phyloP scores from a whole-genome alignment of 2,888 invertebrate species.

The Drosophila ezoana region DNA sequence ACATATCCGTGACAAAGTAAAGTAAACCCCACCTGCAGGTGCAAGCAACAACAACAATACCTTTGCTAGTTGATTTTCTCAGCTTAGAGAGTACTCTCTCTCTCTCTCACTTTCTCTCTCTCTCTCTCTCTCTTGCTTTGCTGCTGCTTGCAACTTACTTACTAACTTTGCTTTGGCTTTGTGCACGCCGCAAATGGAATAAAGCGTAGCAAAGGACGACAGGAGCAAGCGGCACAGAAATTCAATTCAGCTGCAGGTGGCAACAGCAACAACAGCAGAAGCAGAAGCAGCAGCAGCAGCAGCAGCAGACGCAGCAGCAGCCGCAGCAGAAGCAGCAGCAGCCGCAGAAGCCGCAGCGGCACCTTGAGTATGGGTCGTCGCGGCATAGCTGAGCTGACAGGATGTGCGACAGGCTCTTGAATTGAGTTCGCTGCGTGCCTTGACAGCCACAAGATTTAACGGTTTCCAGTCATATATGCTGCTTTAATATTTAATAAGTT shows the following conservation, averaged over 20 bases:
- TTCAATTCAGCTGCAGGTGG: constrained; percentile 72
- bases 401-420: constrained; percentile 71
- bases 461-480: constrained; percentile 38
- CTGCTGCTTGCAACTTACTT: constrained; percentile 44
- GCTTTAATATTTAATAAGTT: constrained; percentile 72
- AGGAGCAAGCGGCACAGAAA: constrained; percentile 47
- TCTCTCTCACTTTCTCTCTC: background rate
- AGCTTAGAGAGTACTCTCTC: background rate
- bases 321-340: background rate
- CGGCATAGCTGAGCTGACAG: constrained; percentile 35
- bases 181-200: constrained; percentile 18
- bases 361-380: constrained; percentile 11
- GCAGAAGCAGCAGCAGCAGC: background rate
- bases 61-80: constrained; percentile 44
- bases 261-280: constrained; percentile 19
- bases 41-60: constrained; percentile 70
- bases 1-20: constrained; percentile 80
- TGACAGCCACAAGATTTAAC: constrained; percentile 74
- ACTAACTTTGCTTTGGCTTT: constrained; percentile 40
- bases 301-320: background rate
- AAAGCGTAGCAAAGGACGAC: constrained; percentile 13
- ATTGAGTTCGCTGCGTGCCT: constrained; percentile 49
- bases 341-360: constrained; percentile 15
- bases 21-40: constrained; percentile 69
- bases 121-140: constrained; percentile 9